Base-by-base conservation (phyloP, 1,140 invertebrate genomes). In the Vanessa atalanta region DNA sequence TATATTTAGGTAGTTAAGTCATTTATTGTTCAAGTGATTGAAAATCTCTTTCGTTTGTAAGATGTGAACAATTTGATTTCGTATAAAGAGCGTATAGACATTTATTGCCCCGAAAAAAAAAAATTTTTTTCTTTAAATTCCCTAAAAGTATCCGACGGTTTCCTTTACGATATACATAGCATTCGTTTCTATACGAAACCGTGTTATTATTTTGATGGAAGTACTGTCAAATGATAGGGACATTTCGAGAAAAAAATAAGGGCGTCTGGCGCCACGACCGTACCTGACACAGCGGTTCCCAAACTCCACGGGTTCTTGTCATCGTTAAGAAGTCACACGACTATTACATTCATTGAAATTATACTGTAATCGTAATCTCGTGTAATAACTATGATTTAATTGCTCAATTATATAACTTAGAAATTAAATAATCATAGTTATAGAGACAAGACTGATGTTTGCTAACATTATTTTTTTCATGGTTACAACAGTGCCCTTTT, bases 171-270 rank as follows among this genome's bases (percentile, higher is more conserved):
- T 67, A 43, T 43, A 70, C 26, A 60, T 55, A 47, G 70, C 55
- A 69, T 70, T 63, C 66, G 63, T 65, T 53, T 78, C 68, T 71
- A 75, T 71, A 72, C 71, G 76, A 72, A 53, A 78, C 63, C 76
- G 65, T 85, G 77, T 85, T 82, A 85, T 85, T 83, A 85, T 77
- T 79, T 74, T 75, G 70, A 80, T 82, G 75, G 77, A 75, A 78
- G 81, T 80, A 83, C 83, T 86, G 84, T 86, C 84, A 81, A 84
- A 87, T 83, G 83, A 87, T 85, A 86, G 84, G 78, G 78, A 76
- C 75, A 79, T 75, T 79, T 72, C 31, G 68, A 60, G 71, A 55
- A 88, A 89, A 87, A 85, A 86, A 79, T 77, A 64, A 77, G 75
- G 73, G 78, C 66, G 79, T 73, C 79, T 86, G 87, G 87, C 88